Conservation (phyloP, 1,140 invertebrate species). For the Anastrepha ludens region DNA sequence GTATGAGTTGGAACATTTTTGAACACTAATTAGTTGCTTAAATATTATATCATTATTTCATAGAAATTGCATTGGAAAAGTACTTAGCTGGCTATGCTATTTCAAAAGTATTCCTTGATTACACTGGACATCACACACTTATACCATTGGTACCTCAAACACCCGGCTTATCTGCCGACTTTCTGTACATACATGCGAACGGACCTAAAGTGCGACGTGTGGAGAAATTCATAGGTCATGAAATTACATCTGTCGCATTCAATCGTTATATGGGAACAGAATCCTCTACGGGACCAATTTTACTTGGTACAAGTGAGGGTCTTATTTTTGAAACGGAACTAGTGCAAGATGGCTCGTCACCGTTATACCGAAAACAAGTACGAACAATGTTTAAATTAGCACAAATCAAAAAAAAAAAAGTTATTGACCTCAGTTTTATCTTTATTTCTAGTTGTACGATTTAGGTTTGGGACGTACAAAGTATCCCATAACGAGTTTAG, state of each 20-base stretch:
- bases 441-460: conserved; percentile 84
- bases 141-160: conserved; percentile 82
- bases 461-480: conserved; percentile 83
- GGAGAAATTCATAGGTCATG: conserved; percentile 83
- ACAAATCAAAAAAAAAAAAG: neutral
- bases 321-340: conserved; percentile 94
- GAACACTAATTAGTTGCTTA: neutral
- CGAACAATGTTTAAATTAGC: neutral
- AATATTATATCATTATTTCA: conserved; percentile 28
- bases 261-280: conserved; percentile 86
- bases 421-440: neutral
- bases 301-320: conserved; percentile 92
- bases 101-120: conserved; percentile 89
- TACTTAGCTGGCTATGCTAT: conserved; percentile 78
- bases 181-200: conserved; percentile 85
- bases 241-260: conserved; percentile 94
- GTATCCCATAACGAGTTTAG: conserved; percentile 89
- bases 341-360: conserved; percentile 85
- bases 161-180: conserved; percentile 81
- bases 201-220: conserved; percentile 81
- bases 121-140: conserved; percentile 88
- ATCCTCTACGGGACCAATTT: conserved; percentile 84
- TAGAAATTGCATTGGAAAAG: conserved; percentile 80
- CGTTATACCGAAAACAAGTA: conserved; percentile 92
- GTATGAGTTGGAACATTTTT: conserved; percentile 74